Base-by-base conservation (phyloP, 1,140 invertebrate genomes). In the Penaeus chinensis region DNA sequence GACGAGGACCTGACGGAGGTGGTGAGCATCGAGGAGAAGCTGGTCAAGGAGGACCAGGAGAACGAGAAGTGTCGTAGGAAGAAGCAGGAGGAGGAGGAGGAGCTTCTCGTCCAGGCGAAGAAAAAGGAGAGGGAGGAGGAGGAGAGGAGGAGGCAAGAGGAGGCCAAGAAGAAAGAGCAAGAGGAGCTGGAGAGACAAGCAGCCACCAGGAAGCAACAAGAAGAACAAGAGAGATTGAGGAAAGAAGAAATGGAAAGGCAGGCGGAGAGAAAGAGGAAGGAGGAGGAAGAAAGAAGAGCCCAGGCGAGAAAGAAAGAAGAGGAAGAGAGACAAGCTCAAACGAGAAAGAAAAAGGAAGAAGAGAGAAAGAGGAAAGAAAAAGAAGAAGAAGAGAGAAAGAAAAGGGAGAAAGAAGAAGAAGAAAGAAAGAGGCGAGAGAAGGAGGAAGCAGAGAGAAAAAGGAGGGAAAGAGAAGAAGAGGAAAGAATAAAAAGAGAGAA, bases 161-260 rank as follows among this genome's bases (percentile, higher is more conserved):
- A 91, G 97, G 97, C 92, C 93, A 97, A 20, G 93, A 95, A 87
- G 92, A 95, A 90, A 97, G 96, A 92, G 96, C 97, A 20, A 96
- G 96, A 90, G 93, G 96, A 78, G 97, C 96, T 96, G 4, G 78
- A 69, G n/a, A 77, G 69, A 78, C 37, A 81, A 63, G 60, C 24
- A 0, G 66, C 42, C 8, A 61, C 18, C 8, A 66, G 80, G 87
- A 82, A 80, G 62, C 32, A 24, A 20, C n/a, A 71, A 71, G 66
- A 71, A 47, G 60, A 82, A 10, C n/a, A 24, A 37, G 71, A 88
- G 24, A 84, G 42, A 66, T 5, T 27, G 66, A 82, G 82, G 63
- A 24, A 37, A 62, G 69, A 60, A n/a, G 77, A 81, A 65, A 22
- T 22, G 54, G 65, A 71, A 22, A 27, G 4, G 24, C n/a, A 71